These are phyloP conservation scores for Cordylochernes scorpioides DNA, from an alignment of 2,888 invertebrate species.

Conservation along the genomic window DNA sequence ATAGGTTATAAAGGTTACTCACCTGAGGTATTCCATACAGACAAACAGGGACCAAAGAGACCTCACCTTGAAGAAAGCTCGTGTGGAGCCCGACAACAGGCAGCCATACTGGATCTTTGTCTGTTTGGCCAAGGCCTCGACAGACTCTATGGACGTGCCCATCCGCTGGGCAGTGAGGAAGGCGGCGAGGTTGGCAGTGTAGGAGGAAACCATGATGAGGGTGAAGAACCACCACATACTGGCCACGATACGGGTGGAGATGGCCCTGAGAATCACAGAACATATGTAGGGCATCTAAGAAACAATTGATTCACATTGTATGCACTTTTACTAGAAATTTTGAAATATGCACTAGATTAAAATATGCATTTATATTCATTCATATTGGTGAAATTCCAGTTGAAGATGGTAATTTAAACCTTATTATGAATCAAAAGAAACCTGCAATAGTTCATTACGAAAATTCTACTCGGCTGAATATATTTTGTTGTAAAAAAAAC, in stretches of 20 bases:
- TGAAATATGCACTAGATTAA: too few relatives aligned
- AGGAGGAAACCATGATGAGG: constrained; percentile 16
- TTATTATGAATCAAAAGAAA: too few relatives aligned
- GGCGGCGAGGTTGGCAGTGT: constrained; percentile 20
- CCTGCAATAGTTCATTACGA: too few relatives aligned
- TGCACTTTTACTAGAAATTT: too few relatives aligned
- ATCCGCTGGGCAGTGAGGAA: constrained; percentile 30
- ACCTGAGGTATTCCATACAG: background rate
- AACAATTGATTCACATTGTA: too few relatives aligned
- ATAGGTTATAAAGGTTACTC: too few relatives aligned
- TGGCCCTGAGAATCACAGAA: background rate
- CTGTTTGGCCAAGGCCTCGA: constrained; percentile 15
- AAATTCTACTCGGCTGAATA: too few relatives aligned
- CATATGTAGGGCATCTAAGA: too few relatives aligned
- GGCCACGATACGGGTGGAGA: constrained; percentile 16
- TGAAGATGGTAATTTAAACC: too few relatives aligned
- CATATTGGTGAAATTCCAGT: too few relatives aligned
- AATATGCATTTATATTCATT: too few relatives aligned
- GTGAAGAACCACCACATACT: constrained; percentile 11
- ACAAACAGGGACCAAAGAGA: background rate
- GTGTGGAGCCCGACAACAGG: constrained; percentile 18
- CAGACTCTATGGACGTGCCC: constrained; percentile 34
- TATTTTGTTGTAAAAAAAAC: too few relatives aligned
- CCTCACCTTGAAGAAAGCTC: constrained; percentile 19
- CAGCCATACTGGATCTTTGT: constrained; percentile 6